A percentile compares a stretch with the other conserved stretches of the same genome.
Conservation (phyloP, 2,113 vertebrate species). For the Parus major region DNA sequence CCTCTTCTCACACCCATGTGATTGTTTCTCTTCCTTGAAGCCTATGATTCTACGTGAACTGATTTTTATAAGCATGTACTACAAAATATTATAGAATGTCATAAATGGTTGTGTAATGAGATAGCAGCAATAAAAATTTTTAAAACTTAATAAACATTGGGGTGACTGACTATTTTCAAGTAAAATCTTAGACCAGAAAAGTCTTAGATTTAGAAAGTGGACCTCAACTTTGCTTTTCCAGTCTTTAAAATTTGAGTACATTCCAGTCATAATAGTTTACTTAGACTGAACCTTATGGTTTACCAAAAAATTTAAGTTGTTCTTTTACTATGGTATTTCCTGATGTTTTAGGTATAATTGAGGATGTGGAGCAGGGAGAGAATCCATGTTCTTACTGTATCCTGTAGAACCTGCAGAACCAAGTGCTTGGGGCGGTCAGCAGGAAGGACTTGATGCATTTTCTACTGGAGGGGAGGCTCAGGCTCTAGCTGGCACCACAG, state of each 20-base stretch:
- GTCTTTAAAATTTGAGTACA: slow-evolving; percentile 36
- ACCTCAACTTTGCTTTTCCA: slow-evolving; percentile 18
- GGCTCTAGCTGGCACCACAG: not conserved
- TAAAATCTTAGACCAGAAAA: not conserved
- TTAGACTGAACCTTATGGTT: not conserved
- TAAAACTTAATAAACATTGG: slow-evolving; percentile 17
- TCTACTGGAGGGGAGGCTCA: slow-evolving; percentile 10
- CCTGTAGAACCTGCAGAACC: not conserved
- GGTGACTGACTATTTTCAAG: slow-evolving; percentile 26
- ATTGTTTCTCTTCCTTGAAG: not conserved
- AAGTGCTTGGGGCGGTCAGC: slow-evolving; percentile 40
- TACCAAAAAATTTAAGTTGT: not conserved
- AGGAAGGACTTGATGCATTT: slow-evolving; percentile 51
- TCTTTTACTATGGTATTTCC: slow-evolving; percentile 11
- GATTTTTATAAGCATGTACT: slow-evolving; percentile 27
- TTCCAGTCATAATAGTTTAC: slow-evolving; percentile 48
- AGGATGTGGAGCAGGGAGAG: not conserved
- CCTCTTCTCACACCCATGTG: not conserved
- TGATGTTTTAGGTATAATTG: not conserved
- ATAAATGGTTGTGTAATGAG: slow-evolving; percentile 54
- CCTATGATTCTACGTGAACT: not conserved
- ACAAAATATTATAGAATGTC: slow-evolving; percentile 37
- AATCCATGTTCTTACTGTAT: not conserved
- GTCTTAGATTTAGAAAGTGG: not conserved
- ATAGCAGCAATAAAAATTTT: slow-evolving; percentile 16